phyloP scores from a whole-genome alignment of 2,888 invertebrate genomes.

The Cacoxenus indagator region DNA sequence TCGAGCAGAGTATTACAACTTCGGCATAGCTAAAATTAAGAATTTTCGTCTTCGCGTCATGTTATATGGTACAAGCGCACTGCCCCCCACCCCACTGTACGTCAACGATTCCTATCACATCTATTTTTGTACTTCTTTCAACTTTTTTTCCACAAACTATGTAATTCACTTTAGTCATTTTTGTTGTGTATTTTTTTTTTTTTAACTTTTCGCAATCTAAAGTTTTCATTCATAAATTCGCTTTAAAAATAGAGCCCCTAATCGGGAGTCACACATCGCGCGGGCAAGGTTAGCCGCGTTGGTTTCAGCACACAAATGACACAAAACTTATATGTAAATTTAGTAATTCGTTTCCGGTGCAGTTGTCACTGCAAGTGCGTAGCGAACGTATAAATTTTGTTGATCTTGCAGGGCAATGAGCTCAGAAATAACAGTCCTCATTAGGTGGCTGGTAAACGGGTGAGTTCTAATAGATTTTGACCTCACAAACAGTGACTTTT shows the following conservation, averaged over 20 bases:
- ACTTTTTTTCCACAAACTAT: background rate
- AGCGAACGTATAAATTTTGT: background rate
- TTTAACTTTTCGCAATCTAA: constrained; percentile 25
- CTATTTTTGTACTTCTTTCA: background rate
- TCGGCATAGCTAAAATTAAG: too few relatives aligned
- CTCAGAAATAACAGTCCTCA: too few relatives aligned
- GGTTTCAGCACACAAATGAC: background rate
- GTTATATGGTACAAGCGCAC: too few relatives aligned
- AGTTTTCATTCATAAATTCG: constrained; percentile 52
- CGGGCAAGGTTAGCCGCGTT: background rate
- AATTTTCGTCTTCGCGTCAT: too few relatives aligned
- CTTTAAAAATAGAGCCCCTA: constrained; percentile 42
- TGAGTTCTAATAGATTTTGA: too few relatives aligned
- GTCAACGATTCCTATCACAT: background rate
- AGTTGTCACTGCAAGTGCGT: constrained; percentile 26
- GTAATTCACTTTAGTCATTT: too few relatives aligned
- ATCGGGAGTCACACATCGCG: background rate
- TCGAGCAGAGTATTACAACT: too few relatives aligned
- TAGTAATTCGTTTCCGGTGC: constrained; percentile 46
- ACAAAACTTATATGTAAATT: constrained; percentile 32
- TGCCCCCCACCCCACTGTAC: too few relatives aligned
- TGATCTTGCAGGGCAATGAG: too few relatives aligned
- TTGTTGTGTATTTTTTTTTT: background rate
- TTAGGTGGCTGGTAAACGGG: too few relatives aligned
- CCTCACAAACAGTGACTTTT: too few relatives aligned